Percentiles rank a stretch among this genome's conserved stretches.
Evolutionary conservation across 2,888 invertebrate genomes (phyloP).

Genomic region (Tromatobia lineatoria): DNA sequence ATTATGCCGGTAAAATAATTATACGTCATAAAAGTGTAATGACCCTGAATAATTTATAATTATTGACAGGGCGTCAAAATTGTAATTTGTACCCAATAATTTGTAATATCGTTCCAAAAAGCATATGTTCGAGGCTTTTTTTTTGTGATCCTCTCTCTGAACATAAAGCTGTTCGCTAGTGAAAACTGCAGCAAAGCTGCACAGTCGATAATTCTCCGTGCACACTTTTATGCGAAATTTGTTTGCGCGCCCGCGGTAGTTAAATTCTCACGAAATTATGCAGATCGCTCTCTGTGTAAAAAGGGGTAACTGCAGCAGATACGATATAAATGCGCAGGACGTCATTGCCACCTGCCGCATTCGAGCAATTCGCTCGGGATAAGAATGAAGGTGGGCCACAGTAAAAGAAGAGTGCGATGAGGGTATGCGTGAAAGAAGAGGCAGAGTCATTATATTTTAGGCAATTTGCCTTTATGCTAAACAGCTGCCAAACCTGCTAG

Average conservation of each 20-base stretch:
- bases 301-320: slow-evolving; percentile 20
- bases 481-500: slow-evolving; percentile 75
- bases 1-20: too few species aligned
- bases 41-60: too few species aligned
- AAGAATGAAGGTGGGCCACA: slow-evolving; percentile 57
- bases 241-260: slow-evolving; percentile 25
- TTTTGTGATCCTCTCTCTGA: neutral
- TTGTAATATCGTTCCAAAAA: neutral
- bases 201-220: neutral
- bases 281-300: slow-evolving; percentile 39
- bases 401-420: slow-evolving; percentile 53
- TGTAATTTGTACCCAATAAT: neutral
- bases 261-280: slow-evolving; percentile 51
- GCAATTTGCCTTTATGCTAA: slow-evolving; percentile 79
- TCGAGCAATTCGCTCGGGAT: slow-evolving; percentile 53
- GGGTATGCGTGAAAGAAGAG: slow-evolving; percentile 62
- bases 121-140: neutral
- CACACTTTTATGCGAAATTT: slow-evolving; percentile 31
- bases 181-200: neutral
- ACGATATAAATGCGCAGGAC: slow-evolving; percentile 28
- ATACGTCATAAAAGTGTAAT: too few species aligned
- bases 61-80: neutral
- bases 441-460: slow-evolving; percentile 76
- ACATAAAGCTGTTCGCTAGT: neutral
- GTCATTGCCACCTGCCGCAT: slow-evolving; percentile 77